Conservation (phyloP, 2,797 vertebrate genomes). For the Melanotaenia parkinsoni region DNA sequence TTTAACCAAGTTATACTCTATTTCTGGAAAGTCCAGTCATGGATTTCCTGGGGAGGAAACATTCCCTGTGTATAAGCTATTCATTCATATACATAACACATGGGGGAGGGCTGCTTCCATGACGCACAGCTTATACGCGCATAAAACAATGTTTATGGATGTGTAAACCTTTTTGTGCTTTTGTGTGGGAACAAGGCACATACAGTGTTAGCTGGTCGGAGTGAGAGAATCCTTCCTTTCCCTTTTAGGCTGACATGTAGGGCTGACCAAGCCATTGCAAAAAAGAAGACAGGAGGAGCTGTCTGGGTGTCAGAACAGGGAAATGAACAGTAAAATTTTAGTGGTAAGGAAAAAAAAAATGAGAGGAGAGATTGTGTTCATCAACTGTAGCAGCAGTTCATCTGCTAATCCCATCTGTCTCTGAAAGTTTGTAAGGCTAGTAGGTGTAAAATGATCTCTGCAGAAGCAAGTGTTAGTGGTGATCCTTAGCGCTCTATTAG, state of each 20-base stretch:
- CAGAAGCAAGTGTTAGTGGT: no score
- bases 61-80: slow-evolving; percentile 63
- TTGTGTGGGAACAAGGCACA: slow-evolving; percentile 37
- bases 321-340: neutral
- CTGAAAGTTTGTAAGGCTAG: no score
- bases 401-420: no score
- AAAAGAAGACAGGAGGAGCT: slow-evolving; percentile 27
- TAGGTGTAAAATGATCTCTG: no score
- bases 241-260: slow-evolving; percentile 42
- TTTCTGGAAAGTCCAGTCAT: slow-evolving; percentile 75
- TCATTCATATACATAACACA: slow-evolving; percentile 75
- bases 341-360: no score
- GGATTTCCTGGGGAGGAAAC: slow-evolving; percentile 67
- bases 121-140: slow-evolving; percentile 71
- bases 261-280: slow-evolving; percentile 50
- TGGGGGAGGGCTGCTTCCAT: slow-evolving; percentile 65
- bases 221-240: slow-evolving; percentile 11
- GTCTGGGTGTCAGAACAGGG: neutral
- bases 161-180: slow-evolving; percentile 61
- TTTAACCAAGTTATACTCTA: slow-evolving; percentile 70
- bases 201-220: neutral
- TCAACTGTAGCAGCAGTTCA: no score
- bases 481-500: no score
- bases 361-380: no score
- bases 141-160: slow-evolving; percentile 71